Conservation (phyloP, 2,888 invertebrate species). For the Digitonthophagus gazella region DNA sequence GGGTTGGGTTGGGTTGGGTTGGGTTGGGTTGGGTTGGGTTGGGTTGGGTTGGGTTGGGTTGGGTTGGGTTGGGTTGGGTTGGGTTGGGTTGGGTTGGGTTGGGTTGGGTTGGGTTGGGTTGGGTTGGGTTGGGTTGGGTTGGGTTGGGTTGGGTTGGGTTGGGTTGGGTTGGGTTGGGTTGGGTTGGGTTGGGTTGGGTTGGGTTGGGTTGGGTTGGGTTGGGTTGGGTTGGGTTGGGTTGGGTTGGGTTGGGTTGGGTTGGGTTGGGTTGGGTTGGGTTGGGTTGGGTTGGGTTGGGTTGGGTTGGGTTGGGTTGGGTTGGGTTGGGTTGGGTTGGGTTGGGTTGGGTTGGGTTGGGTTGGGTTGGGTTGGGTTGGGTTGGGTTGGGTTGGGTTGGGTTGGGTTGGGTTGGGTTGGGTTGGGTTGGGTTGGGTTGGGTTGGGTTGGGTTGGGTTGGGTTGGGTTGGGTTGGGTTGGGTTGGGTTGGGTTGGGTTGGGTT, state of each 20-base stretch:
- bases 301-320: constrained; percentile 1
- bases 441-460: constrained; percentile 1
- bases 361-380: constrained; percentile 1
- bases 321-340: constrained; percentile 1
- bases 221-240: constrained; percentile 1
- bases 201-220: constrained; percentile 1
- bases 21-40: too few relatives aligned
- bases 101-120: too few relatives aligned
- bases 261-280: constrained; percentile 1
- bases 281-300: constrained; percentile 1
- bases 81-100: too few relatives aligned
- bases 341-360: constrained; percentile 1
- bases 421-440: constrained; percentile 1
- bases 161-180: too few relatives aligned
- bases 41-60: too few relatives aligned
- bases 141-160: too few relatives aligned
- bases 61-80: too few relatives aligned
- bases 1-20: too few relatives aligned
- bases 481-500: constrained; percentile 1
- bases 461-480: constrained; percentile 1
- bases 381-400: constrained; percentile 1
- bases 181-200: too few relatives aligned
- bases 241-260: constrained; percentile 1
- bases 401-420: constrained; percentile 1
- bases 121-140: too few relatives aligned